These are phyloP conservation scores for human (Homo sapiens) DNA, from an alignment of 2,113 vertebrate genomes.

Conservation along the genomic window GRCh38 chr11:130672001-130672500, in stretches of 20 bases:
- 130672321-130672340: background rate
- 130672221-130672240: fast-evolving
- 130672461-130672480: slow-evolving; percentile 74
- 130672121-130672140: background rate
- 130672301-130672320: background rate
- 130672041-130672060: background rate
- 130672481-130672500: slow-evolving; percentile 70
- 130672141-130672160: background rate
- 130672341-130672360: background rate
- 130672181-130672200: background rate
- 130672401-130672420: background rate
- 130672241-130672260: fast-evolving
- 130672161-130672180: background rate
- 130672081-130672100: background rate
- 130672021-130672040: background rate
- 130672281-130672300: background rate
- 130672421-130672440: slow-evolving; percentile 76
- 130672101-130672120: background rate
- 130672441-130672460: slow-evolving; percentile 61
- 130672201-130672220: too few relatives aligned
- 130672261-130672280: background rate
- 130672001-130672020: background rate
- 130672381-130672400: background rate
- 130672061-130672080: background rate
- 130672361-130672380: background rate